phyloP scores from a whole-genome alignment of 2,888 invertebrate species.

The Lithophane socia region DNA sequence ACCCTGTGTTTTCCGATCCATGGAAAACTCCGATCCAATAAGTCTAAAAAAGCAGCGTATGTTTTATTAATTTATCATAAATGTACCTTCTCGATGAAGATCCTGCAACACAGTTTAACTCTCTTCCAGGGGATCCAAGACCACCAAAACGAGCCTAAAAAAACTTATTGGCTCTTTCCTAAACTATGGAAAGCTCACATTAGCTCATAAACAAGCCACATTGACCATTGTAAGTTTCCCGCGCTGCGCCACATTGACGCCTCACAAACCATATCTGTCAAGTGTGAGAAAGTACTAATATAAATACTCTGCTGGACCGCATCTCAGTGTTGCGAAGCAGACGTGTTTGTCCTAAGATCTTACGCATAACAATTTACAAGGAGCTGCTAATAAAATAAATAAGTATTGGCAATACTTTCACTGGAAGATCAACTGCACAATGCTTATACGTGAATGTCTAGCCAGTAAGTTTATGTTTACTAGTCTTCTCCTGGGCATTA shows the following conservation, averaged over 20 bases:
- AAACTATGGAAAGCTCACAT: neutral
- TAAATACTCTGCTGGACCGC: conserved; percentile 31
- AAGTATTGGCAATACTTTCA: conserved; percentile 38
- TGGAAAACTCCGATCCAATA: neutral
- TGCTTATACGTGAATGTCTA: neutral
- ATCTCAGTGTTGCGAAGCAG: conserved; percentile 14
- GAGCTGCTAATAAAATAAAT: conserved; percentile 53
- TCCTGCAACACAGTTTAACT: neutral
- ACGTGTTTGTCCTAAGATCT: conserved; percentile 40
- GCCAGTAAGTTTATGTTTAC: too few species aligned
- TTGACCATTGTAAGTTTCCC: conserved; percentile 8
- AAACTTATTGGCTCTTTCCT: neutral
- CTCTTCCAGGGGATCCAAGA: neutral
- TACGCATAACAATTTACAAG: conserved; percentile 42
- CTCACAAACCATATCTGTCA: conserved; percentile 33
- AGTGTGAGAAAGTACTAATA: conserved; percentile 52
- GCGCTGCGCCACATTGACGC: conserved; percentile 14
- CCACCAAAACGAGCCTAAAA: neutral
- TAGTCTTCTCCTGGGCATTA: too few species aligned
- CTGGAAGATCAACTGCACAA: conserved; percentile 7
- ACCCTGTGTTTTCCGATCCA: too few species aligned
- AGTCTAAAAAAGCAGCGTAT: neutral
- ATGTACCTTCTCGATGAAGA: neutral
- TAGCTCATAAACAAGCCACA: neutral
- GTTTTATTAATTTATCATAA: neutral